These are phyloP conservation scores for Spisula solida DNA, from an alignment of 2,888 invertebrate species.

Conservation along the genomic window DNA sequence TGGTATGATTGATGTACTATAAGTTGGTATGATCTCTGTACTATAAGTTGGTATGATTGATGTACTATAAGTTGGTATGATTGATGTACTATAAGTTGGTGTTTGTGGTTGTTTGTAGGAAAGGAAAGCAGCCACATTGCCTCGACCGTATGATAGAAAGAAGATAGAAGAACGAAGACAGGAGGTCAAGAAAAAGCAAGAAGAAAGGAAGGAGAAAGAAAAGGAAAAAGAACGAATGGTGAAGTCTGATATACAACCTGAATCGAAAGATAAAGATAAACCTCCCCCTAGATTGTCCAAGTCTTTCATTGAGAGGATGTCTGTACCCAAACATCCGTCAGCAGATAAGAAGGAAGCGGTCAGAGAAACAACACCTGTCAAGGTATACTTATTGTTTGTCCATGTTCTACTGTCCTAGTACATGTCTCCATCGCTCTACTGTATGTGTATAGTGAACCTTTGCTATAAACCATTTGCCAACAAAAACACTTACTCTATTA, in stretches of 20 bases:
- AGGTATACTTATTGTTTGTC: slow-evolving; percentile 53
- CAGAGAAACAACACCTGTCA: slow-evolving; percentile 66
- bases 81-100: too few species aligned
- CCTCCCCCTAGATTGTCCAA: slow-evolving; percentile 58
- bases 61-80: too few species aligned
- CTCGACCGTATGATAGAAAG: slow-evolving; percentile 68
- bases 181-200: slow-evolving; percentile 70
- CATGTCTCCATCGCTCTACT: too few species aligned
- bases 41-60: too few species aligned
- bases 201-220: slow-evolving; percentile 63
- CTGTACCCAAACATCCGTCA: slow-evolving; percentile 64
- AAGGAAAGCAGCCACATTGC: slow-evolving; percentile 66
- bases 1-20: too few species aligned
- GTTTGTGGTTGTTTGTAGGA: slow-evolving; percentile 31
- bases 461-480: too few species aligned
- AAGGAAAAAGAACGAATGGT: slow-evolving; percentile 54
- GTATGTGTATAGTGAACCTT: too few species aligned
- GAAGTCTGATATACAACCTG: slow-evolving; percentile 64
- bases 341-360: slow-evolving; percentile 66
- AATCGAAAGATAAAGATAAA: slow-evolving; percentile 52
- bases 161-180: slow-evolving; percentile 70
- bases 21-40: too few species aligned
- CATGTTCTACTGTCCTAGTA: not conserved
- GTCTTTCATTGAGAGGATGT: slow-evolving; percentile 70
- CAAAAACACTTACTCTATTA: too few species aligned